phyloP scores from a whole-genome alignment of 1,140 invertebrate species.

The Aporrectodea caliginosa region DNA sequence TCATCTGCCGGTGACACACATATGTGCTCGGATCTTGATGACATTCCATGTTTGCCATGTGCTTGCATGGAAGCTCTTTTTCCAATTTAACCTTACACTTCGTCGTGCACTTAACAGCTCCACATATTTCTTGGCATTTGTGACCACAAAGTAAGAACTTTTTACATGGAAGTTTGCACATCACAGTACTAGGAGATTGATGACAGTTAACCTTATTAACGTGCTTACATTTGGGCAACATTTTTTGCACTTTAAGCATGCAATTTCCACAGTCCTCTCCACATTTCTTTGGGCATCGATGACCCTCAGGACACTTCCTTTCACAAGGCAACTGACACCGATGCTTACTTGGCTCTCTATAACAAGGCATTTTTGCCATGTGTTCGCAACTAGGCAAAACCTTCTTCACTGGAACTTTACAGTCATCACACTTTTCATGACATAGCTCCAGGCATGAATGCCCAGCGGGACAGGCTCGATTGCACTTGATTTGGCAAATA shows the following conservation, averaged over 20 bases:
- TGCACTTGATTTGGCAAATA: neutral
- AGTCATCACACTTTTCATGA: neutral
- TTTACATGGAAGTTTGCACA: slow-evolving; percentile 35
- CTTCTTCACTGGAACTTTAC: neutral
- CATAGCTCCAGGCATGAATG: neutral
- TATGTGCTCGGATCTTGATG: slow-evolving; percentile 31
- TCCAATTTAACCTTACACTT: neutral
- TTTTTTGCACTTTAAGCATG: neutral
- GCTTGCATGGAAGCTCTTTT: neutral
- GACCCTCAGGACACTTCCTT: slow-evolving; percentile 55
- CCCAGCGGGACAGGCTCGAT: neutral
- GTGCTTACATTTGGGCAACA: slow-evolving; percentile 57
- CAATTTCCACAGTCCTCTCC: slow-evolving; percentile 36
- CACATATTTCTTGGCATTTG: slow-evolving; percentile 35
- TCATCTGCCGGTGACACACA: slow-evolving; percentile 41
- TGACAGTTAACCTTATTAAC: slow-evolving; percentile 60
- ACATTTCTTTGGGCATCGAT: slow-evolving; percentile 62
- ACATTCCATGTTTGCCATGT: neutral
- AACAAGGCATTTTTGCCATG: slow-evolving; percentile 33
- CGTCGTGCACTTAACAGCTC: slow-evolving; percentile 22
- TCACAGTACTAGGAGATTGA: slow-evolving; percentile 58
- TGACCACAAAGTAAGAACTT: slow-evolving; percentile 36
- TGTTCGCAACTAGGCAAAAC: slow-evolving; percentile 37
- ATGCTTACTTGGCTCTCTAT: slow-evolving; percentile 20
- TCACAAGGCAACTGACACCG: slow-evolving; percentile 37